Base-by-base conservation (phyloP, 2,797 vertebrate genomes). In the Rhyacichthys aspro region DNA sequence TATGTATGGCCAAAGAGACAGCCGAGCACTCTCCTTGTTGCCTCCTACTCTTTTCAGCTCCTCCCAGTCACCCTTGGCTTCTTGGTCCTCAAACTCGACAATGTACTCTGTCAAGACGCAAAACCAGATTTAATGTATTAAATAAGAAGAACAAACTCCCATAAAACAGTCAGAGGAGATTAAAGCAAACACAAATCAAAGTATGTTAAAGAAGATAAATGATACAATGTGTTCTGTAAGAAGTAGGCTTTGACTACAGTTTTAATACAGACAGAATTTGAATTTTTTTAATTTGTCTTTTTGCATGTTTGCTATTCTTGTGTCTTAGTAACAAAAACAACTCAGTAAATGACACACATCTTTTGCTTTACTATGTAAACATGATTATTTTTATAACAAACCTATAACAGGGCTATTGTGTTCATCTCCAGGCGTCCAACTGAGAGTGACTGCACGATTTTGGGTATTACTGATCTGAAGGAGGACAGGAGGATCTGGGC, bases 341-440 rank as follows among this genome's bases (percentile, higher is more conserved):
- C 23, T 28, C 4, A 28, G 23, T 3, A 28, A 28, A 28, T 28
- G 23, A 28, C 23, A 28, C 23, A 28, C 23, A 23, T 23, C 19
- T 5, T 28, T 28, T 28, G 23, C 23, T 28, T 6, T 6, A 28
- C 23, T 28, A 28, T 59, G 32, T 37, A 34, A 17, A n/a, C 49
- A 9, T 17, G 43, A 60, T n/a, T 43, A 7, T 58, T 41, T 59
- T 4, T 36, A 53, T 69, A 3, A 64, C 57, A 0, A 56, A 94
- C 93, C 91, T 83, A 71, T 60, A 8, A 93, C 81, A 19, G 88
- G 84, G 76, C 92, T 92, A 66, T 93, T 92, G 79, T 93, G 82
- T 56, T 93, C 79, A 1, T 92, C 86, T 78, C 92, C 93, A 48
- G 92, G 86, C 55, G 85, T 90, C 93, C 93, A 94, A 66, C 70